Conservation (phyloP, 2,888 invertebrate genomes). For the Plebejus melissa region DNA sequence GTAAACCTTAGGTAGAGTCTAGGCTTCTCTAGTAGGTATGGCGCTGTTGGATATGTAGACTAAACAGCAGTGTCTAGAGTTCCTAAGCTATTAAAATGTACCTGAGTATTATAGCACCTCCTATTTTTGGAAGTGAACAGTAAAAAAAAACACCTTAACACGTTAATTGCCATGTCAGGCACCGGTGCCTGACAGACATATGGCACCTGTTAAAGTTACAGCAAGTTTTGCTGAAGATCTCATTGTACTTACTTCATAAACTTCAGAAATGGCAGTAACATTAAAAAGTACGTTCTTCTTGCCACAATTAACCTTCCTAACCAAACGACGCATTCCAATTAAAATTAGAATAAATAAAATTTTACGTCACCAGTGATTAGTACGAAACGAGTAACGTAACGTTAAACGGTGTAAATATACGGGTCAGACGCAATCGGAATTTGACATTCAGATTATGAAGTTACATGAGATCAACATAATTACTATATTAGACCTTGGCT, state of each 20-base stretch:
- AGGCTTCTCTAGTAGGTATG: neutral
- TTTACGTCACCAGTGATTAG: constrained; percentile 28
- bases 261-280: too few species aligned
- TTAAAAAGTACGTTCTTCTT: neutral
- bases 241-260: too few species aligned
- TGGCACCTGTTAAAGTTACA: too few species aligned
- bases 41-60: too few species aligned
- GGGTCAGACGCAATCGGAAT: constrained; percentile 39
- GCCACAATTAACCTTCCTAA: neutral
- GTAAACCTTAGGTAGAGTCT: neutral
- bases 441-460: constrained; percentile 43
- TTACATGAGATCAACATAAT: constrained; percentile 43
- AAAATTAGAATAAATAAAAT: constrained; percentile 31
- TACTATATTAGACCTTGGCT: constrained; percentile 16
- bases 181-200: too few species aligned
- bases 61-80: too few species aligned
- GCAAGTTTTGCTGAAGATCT: too few species aligned
- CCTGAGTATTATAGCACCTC: too few species aligned
- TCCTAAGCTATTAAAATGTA: too few species aligned
- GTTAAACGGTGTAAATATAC: constrained; percentile 34
- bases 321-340: neutral
- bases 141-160: too few species aligned
- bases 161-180: too few species aligned
- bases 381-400: constrained; percentile 33
- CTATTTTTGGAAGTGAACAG: too few species aligned